These are phyloP conservation scores for Ceraclea dissimilis DNA, from an alignment of 2,888 invertebrate species.

Conservation along the genomic window DNA sequence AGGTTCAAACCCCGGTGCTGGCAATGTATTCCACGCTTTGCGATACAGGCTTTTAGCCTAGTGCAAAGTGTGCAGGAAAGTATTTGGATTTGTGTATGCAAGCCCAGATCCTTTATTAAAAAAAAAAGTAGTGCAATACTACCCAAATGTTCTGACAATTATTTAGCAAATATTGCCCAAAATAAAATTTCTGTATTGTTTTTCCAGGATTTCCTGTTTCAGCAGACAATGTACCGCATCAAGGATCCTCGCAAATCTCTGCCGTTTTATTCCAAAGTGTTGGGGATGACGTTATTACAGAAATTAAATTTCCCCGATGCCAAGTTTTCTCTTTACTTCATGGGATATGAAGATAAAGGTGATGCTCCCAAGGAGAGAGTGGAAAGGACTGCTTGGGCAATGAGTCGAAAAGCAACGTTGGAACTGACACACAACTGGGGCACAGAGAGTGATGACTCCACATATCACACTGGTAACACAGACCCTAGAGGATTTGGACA, in stretches of 20 bases:
- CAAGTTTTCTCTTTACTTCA: slow-evolving; percentile 86
- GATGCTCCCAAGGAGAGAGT: slow-evolving; percentile 66
- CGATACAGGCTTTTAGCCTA: too few species aligned
- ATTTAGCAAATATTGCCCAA: too few species aligned
- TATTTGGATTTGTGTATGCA: too few species aligned
- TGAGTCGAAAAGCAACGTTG: slow-evolving; percentile 76
- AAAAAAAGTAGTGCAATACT: too few species aligned
- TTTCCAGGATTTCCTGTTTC: slow-evolving; percentile 78
- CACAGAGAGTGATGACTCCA: slow-evolving; percentile 73
- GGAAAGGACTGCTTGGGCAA: slow-evolving; percentile 67
- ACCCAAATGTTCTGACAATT: too few species aligned
- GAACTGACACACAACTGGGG: slow-evolving; percentile 97
- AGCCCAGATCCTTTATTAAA: too few species aligned
- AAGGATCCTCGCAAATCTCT: slow-evolving; percentile 84
- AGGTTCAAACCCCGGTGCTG: too few species aligned
- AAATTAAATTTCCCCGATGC: slow-evolving; percentile 83
- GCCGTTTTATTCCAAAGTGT: slow-evolving; percentile 83
- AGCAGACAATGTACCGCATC: slow-evolving; percentile 95
- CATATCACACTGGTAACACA: slow-evolving; percentile 84
- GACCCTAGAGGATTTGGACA: slow-evolving; percentile 90
- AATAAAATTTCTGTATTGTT: too few species aligned
- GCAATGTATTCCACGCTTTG: too few species aligned
- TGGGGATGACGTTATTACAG: slow-evolving; percentile 85
- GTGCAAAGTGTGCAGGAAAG: too few species aligned
- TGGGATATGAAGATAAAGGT: slow-evolving; percentile 75